These are phyloP conservation scores for Fringilla coelebs DNA, from an alignment of 2,797 vertebrate species.

Conservation along the genomic window DNA sequence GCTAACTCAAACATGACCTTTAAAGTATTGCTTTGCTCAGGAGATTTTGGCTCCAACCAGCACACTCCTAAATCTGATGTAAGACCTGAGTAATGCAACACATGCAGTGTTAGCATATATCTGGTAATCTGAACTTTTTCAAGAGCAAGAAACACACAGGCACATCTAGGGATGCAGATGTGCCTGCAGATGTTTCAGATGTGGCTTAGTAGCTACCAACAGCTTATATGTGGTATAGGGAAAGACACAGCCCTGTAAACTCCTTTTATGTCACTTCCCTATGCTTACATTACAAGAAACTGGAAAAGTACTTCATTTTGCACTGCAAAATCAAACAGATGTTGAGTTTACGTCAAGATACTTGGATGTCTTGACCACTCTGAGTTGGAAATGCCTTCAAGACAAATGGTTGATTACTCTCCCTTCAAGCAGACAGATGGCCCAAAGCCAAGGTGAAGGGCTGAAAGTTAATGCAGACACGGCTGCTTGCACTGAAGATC, in stretches of 20 bases:
- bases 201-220: background rate
- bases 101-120: background rate
- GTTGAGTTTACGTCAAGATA: background rate
- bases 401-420: background rate
- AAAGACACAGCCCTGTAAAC: background rate
- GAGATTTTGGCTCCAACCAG: background rate
- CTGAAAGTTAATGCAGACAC: background rate
- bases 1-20: background rate
- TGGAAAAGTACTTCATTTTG: background rate
- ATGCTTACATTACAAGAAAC: background rate
- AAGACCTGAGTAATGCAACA: background rate
- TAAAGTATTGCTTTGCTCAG: background rate
- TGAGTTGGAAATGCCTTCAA: background rate
- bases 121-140: background rate
- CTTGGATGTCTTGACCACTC: background rate
- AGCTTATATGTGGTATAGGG: background rate
- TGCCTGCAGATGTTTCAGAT: background rate
- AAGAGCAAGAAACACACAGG: background rate
- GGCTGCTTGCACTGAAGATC: background rate
- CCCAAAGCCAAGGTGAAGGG: background rate
- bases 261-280: background rate
- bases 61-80: background rate
- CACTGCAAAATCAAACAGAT: background rate
- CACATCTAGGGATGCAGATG: background rate
- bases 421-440: background rate